Evolutionary conservation across 2,888 invertebrate genomes (phyloP), one percentile per base, ranked within the genome.

Genomic region (Aleiodes testaceus): DNA sequence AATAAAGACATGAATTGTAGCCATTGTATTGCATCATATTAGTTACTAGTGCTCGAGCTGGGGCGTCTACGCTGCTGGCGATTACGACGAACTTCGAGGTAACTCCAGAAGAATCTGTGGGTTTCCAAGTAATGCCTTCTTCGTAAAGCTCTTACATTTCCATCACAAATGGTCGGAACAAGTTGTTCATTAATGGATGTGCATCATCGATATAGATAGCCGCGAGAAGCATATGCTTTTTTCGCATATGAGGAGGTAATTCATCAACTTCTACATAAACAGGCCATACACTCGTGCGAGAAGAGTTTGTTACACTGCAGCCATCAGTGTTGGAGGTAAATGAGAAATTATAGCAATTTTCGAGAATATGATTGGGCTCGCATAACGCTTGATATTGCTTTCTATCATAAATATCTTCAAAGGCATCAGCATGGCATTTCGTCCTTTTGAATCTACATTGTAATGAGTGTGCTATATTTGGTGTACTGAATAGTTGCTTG

Each of bases 341-440:
- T 1, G 73, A 73, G n/a, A 53, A 74, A 44, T 71, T 74, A 4
- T 50, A 16, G 1, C 42, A 36, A 18, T 71, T 63, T 3, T 22
- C 14, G 7, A 72, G 59, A 66, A 73, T 70, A 22, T 72, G 20
- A n/a, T 69, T 66, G 7, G 61, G 14, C n/a, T 20, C 4, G 20
- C 47, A 18, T n/a, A 64, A n/a, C 30, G 42, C 22, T n/a, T 12
- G 20, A 66, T 74, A 75, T n/a, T 63, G 50, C 4, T 45, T 12
- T 7, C 72, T 74, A 52, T 75, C 75, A 18, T 64, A 75, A 4
- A 75, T 72, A 52, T 75, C 75, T 61, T 75, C 71, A 18, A 72
- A 65, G 6, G 52, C 45, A 36, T 44, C 36, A 12, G n/a, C 14
- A 59, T 68, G 30, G 20, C 6, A 12, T 36, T 69, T 69, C n/a